phyloP scores from a whole-genome alignment of 2,113 vertebrate genomes.

The Megaceryle torquata region DNA sequence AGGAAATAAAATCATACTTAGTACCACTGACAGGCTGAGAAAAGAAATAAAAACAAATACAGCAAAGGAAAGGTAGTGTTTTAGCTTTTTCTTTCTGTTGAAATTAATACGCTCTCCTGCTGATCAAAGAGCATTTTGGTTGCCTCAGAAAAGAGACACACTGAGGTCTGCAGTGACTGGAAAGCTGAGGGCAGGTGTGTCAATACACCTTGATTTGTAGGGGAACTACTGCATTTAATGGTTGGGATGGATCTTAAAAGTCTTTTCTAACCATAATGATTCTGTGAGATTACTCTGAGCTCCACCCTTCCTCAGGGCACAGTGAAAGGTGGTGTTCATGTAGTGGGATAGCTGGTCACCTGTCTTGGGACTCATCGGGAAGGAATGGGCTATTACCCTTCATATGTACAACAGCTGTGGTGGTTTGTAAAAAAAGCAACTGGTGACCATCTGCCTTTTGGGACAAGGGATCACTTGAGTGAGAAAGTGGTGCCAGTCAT shows the following conservation, averaged over 20 bases:
- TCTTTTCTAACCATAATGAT: no score
- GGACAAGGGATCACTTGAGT: neutral
- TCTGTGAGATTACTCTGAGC: neutral
- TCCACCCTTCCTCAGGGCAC: neutral
- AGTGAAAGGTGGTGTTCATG: fast-evolving
- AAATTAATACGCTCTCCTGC: neutral
- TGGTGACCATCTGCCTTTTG: neutral
- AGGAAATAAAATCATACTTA: neutral
- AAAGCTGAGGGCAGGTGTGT: neutral
- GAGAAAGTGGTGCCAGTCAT: neutral
- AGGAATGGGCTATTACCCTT: neutral
- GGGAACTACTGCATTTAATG: neutral
- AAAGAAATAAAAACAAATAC: neutral
- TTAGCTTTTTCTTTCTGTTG: neutral
- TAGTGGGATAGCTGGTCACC: neutral
- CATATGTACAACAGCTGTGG: neutral
- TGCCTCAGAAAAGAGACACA: neutral
- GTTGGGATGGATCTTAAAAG: no score
- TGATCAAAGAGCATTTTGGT: neutral
- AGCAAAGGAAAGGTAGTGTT: neutral
- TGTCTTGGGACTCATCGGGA: neutral
- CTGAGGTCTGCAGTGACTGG: neutral
- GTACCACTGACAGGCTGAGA: neutral
- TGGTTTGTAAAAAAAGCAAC: neutral
- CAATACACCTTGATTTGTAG: neutral